Conservation (phyloP, 1,140 invertebrate genomes). For the Drosophila pseudoobscura region DNA sequence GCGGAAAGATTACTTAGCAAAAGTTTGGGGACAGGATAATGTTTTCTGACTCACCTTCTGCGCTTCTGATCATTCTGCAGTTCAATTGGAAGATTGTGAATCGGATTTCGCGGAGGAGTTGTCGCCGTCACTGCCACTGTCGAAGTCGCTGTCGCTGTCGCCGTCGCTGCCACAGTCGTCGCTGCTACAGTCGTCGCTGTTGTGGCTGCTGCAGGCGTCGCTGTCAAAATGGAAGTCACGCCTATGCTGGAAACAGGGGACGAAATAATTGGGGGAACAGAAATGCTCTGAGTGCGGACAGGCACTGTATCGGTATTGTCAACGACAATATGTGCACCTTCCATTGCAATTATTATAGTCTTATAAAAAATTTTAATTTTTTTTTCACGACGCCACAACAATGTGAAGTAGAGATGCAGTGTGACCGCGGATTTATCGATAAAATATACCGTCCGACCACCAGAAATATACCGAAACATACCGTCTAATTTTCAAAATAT, state of each 20-base stretch:
- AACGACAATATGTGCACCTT: not conserved
- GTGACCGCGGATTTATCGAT: no score
- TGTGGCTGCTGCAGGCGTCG: slow-evolving; percentile 27
- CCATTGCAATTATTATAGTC: not conserved
- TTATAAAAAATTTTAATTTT: not conserved
- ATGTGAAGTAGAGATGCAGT: no score
- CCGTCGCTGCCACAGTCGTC: not conserved
- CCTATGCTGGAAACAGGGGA: slow-evolving; percentile 10
- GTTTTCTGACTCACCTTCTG: slow-evolving; percentile 62
- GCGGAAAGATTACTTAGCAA: slow-evolving; percentile 3
- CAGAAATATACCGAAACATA: no score
- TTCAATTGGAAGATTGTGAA: slow-evolving; percentile 74
- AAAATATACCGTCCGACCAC: no score
- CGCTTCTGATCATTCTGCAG: slow-evolving; percentile 77
- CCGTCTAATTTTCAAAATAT: no score
- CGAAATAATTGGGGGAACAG: slow-evolving; percentile 6
- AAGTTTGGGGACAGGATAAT: not conserved
- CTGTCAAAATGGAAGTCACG: slow-evolving; percentile 32
- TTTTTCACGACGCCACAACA: slow-evolving; percentile 2
- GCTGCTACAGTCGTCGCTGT: slow-evolving; percentile 5
- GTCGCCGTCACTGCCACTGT: slow-evolving; percentile 4
- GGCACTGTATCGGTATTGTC: slow-evolving; percentile 4
- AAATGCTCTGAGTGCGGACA: slow-evolving; percentile 18
- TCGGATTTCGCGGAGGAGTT: slow-evolving; percentile 44
- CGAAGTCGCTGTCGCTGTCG: not conserved